Evolutionary conservation across 2,888 invertebrate genomes (phyloP), one percentile per base, ranked within the genome.

Genomic region (Clepsis dumicolana): DNA sequence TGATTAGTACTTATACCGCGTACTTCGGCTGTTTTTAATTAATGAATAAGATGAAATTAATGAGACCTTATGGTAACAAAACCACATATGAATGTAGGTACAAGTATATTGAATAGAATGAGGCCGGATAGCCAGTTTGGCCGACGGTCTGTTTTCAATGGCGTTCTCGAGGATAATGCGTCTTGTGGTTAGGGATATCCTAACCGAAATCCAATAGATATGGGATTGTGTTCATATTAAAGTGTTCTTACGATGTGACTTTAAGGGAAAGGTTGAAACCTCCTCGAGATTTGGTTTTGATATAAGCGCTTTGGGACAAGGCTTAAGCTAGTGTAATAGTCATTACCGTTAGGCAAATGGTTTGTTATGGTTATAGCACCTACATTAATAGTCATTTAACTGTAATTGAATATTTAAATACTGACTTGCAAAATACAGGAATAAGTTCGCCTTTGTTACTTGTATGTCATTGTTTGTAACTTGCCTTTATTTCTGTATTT

Each of bases 191-290:
- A 63, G 57, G 52, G 57, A 52, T 68, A 52, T 52, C 62, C 61
- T 67, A 68, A 68, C 62, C 62, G 63, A 63, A 59, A 64, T 64
- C 68, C 63, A 57, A 68, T 68, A 63, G 29, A 53, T 64, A 64
- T 59, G 63, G 54, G 52, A 27, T 53, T 59, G 50, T 52, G 63
- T 38, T 57, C 62, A 50, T 63, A 50, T 63, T 32, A 62, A 56
- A 50, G 38, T 50, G 50, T 63, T 57, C 56, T 63, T 63, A 41
- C 8, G 29, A 18, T 5, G 35, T 25, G 24, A 27, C 35, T 67
- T 35, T 62, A 12, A 25, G 35, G 21, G 21, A 48, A 41, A 27
- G 38, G 41, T 50, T 27, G 44, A 12, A 38, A 18, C 32, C 16
- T 50, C 24, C 50, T 3, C 21, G 14, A 59, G 52, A 61, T 48